These are phyloP conservation scores for Papilio gigon DNA, from an alignment of 2,888 invertebrate species.

Conservation along the genomic window DNA sequence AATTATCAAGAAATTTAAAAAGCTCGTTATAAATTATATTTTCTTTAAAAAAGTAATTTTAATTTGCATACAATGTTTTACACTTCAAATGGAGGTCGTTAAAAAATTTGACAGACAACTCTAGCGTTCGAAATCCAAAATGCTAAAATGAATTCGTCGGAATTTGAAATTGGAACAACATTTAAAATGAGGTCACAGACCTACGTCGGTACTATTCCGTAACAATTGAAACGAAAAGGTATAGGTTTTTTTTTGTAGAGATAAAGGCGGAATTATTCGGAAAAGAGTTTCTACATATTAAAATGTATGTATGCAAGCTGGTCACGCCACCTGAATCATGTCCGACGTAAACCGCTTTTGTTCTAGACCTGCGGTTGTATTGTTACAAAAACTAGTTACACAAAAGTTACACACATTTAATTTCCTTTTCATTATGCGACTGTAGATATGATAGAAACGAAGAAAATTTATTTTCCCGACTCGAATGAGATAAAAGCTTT, in stretches of 20 bases:
- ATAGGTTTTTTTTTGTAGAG: background rate
- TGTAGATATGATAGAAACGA: background rate
- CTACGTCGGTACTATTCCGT: background rate
- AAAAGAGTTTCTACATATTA: constrained; percentile 11
- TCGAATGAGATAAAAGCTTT: no score
- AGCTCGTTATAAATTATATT: background rate
- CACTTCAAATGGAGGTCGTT: background rate
- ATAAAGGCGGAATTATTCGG: background rate
- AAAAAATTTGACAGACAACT: no score
- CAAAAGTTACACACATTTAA: background rate
- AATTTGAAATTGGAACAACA: background rate
- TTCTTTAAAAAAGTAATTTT: no score
- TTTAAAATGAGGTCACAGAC: background rate
- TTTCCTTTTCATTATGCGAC: background rate
- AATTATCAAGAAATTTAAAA: background rate
- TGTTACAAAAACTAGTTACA: constrained; percentile 9
- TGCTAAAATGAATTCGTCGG: background rate
- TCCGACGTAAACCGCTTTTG: constrained; percentile 21
- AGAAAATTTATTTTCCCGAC: no score
- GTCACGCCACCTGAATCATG: constrained; percentile 30
- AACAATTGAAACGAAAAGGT: background rate
- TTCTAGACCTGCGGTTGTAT: constrained; percentile 4
- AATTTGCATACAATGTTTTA: background rate
- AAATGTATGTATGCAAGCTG: constrained; percentile 12
- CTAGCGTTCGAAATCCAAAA: constrained; percentile 1